Evolutionary conservation across 1,140 invertebrate species (phyloP), one percentile per base, ranked within the genome.

Genomic region (Helicoverpa armigera): DNA sequence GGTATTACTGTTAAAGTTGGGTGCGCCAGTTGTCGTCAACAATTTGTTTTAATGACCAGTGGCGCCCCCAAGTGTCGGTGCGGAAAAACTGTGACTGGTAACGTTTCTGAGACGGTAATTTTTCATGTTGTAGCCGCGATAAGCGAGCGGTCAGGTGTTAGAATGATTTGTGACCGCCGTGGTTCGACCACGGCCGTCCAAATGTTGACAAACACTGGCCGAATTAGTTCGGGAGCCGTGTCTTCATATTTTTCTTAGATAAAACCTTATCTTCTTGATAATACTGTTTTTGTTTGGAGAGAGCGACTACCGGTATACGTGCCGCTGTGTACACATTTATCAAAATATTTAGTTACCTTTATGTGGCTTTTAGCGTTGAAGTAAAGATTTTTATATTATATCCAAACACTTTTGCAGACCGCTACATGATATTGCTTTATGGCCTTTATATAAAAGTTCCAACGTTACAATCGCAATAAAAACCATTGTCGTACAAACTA

Each of bases 91-190:
- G 87, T 90, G 82, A 85, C 87, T 87, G 83, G 70, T 85, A 81
- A 81, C 84, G 82, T 87, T 90, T 84, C 78, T 85, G 87, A 88
- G 87, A 88, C 86, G 84, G 89, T 91, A 89, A 94, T 94, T 94
- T 94, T 94, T 94, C 92, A 94, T 89, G 89, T 89, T 82, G 86
- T 48, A 43, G 81, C 81, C 81, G 82, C 93, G 91, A 94, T 93
- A 94, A 92, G 80, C 82, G 83, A 74, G 82, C 86, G 90, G 91
- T 92, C 91, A 94, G 91, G 93, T 92, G 91, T 91, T 92, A 87
- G 84, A 92, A 92, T 94, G 92, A 94, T 94, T 94, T 92, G 93
- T 94, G 83, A 83, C 81, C 86, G 58, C 76, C 80, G 82, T 75
- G 61, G 82, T 70, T 83, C 69, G 67, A 82, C 81, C 82, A 65